Evolutionary conservation across 2,797 vertebrate species (phyloP).

Genomic region (Liasis olivaceus): DNA sequence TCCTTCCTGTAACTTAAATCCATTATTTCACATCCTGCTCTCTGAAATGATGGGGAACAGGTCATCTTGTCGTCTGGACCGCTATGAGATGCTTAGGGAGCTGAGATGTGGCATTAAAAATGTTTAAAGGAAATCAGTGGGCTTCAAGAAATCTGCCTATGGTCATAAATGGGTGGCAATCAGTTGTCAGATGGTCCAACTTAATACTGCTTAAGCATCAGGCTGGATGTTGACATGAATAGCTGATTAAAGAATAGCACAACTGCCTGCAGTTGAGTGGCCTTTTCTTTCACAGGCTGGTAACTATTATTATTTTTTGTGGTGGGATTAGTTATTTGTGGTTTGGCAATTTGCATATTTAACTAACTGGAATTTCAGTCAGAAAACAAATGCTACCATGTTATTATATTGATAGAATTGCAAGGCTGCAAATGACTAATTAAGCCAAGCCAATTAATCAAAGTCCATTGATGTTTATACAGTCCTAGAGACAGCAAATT

Average conservation of each 20-base stretch:
- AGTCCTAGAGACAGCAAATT: conserved; percentile 1
- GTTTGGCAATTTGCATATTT: conserved; percentile 33
- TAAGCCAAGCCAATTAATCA: conserved; percentile 38
- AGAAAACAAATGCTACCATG: conserved; percentile 20
- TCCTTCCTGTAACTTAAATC: background rate
- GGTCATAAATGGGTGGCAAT: background rate
- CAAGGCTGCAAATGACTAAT: conserved; percentile 46
- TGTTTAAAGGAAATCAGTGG: conserved; percentile 1
- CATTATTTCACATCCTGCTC: background rate
- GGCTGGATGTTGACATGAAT: conserved; percentile 43
- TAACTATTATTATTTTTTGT: conserved; percentile 32
- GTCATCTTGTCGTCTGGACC: background rate
- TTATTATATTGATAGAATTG: conserved; percentile 38
- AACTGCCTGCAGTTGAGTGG: background rate
- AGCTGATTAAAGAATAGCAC: background rate
- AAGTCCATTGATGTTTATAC: conserved; percentile 30
- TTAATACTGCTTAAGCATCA: conserved; percentile 38
- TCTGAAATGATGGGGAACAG: background rate
- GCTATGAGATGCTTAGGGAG: background rate
- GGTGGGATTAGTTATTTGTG: conserved; percentile 22
- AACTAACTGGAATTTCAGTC: conserved; percentile 36
- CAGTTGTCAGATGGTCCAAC: background rate
- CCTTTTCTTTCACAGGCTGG: background rate
- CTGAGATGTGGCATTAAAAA: conserved; percentile 25
- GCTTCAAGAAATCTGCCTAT: background rate